Conservation (phyloP, 2,888 invertebrate species). For the Nesidiocoris tenuis region DNA sequence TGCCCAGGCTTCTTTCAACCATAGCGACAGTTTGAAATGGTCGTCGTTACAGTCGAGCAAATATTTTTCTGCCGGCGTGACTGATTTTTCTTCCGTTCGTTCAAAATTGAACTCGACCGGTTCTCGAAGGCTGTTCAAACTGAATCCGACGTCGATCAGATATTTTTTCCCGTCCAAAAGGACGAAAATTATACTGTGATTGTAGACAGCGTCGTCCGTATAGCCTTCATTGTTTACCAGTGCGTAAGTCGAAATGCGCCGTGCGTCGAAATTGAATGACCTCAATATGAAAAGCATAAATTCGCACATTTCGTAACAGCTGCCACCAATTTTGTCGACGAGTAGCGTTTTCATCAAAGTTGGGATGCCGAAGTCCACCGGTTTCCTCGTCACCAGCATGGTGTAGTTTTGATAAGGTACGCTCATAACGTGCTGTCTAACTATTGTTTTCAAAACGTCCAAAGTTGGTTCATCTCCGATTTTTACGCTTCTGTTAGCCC, state of each 20-base stretch:
- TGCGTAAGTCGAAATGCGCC: not conserved
- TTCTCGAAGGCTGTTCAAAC: slow-evolving; percentile 11
- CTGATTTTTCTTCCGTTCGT: slow-evolving; percentile 11
- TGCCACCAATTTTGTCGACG: slow-evolving; percentile 10
- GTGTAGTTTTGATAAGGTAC: slow-evolving; percentile 17
- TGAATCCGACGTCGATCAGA: slow-evolving; percentile 7
- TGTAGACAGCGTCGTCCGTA: slow-evolving; percentile 9
- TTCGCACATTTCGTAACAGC: slow-evolving; percentile 17
- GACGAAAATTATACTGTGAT: slow-evolving; percentile 16
- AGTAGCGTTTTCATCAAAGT: slow-evolving; percentile 1
- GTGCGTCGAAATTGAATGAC: slow-evolving; percentile 10
- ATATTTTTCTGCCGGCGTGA: slow-evolving; percentile 7
- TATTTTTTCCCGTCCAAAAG: slow-evolving; percentile 18
- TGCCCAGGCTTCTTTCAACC: slow-evolving; percentile 19
- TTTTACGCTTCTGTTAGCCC: not conserved
- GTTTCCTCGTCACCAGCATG: slow-evolving; percentile 4
- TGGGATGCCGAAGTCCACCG: not conserved
- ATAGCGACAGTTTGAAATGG: not conserved
- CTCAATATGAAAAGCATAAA: slow-evolving; percentile 4
- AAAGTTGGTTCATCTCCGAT: slow-evolving; percentile 5
- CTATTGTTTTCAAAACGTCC: not conserved
- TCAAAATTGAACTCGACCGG: slow-evolving; percentile 22
- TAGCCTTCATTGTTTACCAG: slow-evolving; percentile 7
- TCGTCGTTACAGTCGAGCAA: slow-evolving; percentile 4
- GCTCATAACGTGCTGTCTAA: slow-evolving; percentile 6